Conservation (phyloP, 2,888 invertebrate genomes). For the Thelaira solivaga region DNA sequence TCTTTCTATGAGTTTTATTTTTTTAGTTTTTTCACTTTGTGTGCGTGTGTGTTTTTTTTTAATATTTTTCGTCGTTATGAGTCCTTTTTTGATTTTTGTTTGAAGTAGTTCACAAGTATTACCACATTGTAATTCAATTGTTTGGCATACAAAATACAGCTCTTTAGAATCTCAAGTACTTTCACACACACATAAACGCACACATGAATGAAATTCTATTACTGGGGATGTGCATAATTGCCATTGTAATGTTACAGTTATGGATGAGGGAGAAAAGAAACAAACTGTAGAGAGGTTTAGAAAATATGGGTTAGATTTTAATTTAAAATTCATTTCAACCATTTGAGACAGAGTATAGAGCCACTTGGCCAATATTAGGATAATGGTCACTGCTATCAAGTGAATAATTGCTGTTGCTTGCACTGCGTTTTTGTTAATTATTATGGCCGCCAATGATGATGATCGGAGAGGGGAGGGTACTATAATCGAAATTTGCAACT, state of each 20-base stretch:
- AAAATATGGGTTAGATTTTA: neutral
- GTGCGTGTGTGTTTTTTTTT: too few species aligned
- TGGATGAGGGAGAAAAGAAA: neutral
- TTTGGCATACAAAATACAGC: conserved; percentile 22
- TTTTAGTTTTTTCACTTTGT: neutral
- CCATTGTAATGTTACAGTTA: neutral
- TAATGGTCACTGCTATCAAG: too few species aligned
- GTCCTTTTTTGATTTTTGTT: conserved; percentile 1
- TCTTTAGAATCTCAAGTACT: conserved; percentile 35
- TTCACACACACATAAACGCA: neutral
- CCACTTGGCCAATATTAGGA: too few species aligned
- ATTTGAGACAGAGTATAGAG: too few species aligned
- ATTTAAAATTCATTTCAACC: neutral
- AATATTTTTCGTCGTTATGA: conserved; percentile 3
- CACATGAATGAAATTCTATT: neutral
- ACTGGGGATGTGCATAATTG: neutral
- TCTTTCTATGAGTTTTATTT: conserved; percentile 10
- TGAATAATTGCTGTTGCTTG: too few species aligned
- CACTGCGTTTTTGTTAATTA: too few species aligned
- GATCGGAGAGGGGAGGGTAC: too few species aligned
- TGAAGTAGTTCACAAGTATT: conserved; percentile 42
- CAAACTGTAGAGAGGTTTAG: neutral
- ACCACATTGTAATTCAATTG: conserved; percentile 50
- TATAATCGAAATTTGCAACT: too few species aligned
- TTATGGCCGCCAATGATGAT: too few species aligned